Base-by-base conservation (phyloP, 2,888 invertebrate species). In the Laothoe populi region DNA sequence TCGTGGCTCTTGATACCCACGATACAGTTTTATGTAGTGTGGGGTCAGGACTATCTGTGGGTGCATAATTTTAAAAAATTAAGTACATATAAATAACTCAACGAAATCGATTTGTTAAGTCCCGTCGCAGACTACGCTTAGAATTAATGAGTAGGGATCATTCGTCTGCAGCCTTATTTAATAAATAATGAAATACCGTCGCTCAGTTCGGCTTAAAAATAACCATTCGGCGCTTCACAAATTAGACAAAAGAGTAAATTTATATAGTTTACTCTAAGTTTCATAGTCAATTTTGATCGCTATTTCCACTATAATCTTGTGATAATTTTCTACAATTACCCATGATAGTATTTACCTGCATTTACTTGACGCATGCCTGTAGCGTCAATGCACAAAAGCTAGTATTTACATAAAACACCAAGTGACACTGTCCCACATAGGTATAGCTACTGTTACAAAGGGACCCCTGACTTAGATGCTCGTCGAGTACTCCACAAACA, bases 131-230 rank as follows among this genome's bases (percentile, higher is more conserved):
- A 79, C 81, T 75, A 67, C 73, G 71, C 74, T 77, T 69, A 81
- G 87, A 83, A 87, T 87, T 86, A 86, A 87, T 84, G 83, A 87
- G 79, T 64, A 70, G 46, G 70, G 77, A 81, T 79, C 74, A 75
- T 73, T 73, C 73, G 77, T 78, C 75, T 71, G 79, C 73, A 76
- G 72, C 75, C 75, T 78, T 84, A 79, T 82, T 86, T 85, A 87
- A 86, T 86, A 84, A 75, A 73, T 83, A 84, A 86, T 84, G 83
- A 81, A 78, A 61, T 45, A 48, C 44, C 26, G 24, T 24, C 0
- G 59, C 26, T 21, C 11, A 11, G 19, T 19, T 35, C 53, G 5
- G 35, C 53, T 53, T 53, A 2, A 53, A 31, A 53, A 10, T 31
- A 53, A 2, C 4, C 16, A 31, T 0, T 44, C 19, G 7, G 44